Evolutionary conservation across 2,113 vertebrate species (phyloP), one percentile per base, ranked within the genome.

Genomic region (Petrocephalus zakoni): DNA sequence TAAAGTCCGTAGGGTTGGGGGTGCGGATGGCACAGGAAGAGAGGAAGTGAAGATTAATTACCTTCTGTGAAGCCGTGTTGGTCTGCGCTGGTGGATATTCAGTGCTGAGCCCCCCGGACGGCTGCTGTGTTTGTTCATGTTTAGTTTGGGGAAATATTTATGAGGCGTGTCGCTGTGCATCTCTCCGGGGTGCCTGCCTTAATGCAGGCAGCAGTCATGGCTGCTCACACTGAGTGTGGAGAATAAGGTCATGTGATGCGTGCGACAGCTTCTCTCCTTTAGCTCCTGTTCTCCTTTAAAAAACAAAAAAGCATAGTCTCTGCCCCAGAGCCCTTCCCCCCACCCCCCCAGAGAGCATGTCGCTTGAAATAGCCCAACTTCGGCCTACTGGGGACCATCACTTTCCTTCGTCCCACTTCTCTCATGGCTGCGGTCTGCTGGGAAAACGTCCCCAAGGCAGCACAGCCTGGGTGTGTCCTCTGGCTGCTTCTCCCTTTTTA

Each of bases 381-480:
- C 91, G 89, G 94, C 90, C 89, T 90, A 84, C 92, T 88, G 89
- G 86, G 93, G 34, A 42, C 93, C 94, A 92, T 92, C 93, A 91
- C 87, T 94, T 95, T 93, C 91, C 93, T 94, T 94, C 95, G 95
- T 94, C 94, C 93, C 93, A 93, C 90, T 95, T 94, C 61, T 95
- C 92, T 94, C 92, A 91, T 93, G 93, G 96, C 95, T 91, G 88
- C 92, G 51, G 91, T 94, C 93, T 34, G 89, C 91, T 93, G 93
- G 58, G 37, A 81, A 81, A 81, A 81, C 17, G 34, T 81, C 61
- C 61, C 61, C 61, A 68, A 19, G 5, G 34, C 72, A 19, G 72
- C 34, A 15, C 15, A 42, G 34, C 72, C 72, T 42, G 72, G n/a
- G n/a, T 68, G 61, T 68, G 61, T 68, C 61, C 61, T 68, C 61